Percentiles rank a stretch among this genome's conserved stretches.
Conservation (phyloP, 2,113 vertebrate species). For the Gambusia holbrooki region DNA sequence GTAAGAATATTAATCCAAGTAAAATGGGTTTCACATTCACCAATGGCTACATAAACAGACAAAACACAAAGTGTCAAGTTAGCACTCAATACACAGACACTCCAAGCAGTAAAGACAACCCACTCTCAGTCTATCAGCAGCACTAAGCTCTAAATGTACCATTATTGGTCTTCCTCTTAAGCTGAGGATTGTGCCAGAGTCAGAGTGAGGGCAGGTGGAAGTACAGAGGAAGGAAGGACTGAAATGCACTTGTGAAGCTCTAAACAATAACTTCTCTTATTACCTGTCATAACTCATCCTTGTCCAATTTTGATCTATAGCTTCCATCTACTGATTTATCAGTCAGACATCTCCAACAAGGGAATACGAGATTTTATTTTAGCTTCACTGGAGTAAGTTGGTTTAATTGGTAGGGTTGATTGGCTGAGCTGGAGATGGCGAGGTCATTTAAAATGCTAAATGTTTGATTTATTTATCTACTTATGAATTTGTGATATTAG, state of each 20-base stretch:
- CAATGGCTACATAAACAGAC: background rate
- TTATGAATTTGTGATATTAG: slow-evolving; percentile 7
- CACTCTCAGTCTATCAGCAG: slow-evolving; percentile 16
- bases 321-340: slow-evolving; percentile 65
- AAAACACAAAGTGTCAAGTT: slow-evolving; percentile 1
- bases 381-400: slow-evolving; percentile 57
- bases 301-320: slow-evolving; percentile 73
- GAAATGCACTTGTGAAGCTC: background rate
- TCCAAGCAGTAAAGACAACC: slow-evolving; percentile 33
- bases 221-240: background rate
- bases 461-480: slow-evolving; percentile 29
- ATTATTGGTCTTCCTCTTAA: slow-evolving; percentile 23
- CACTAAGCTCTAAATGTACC: slow-evolving; percentile 15
- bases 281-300: slow-evolving; percentile 70
- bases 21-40: background rate
- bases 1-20: no score
- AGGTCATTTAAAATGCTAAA: slow-evolving; percentile 64
- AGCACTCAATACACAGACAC: slow-evolving; percentile 24
- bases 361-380: slow-evolving; percentile 67
- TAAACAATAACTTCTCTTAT: slow-evolving; percentile 50
- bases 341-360: slow-evolving; percentile 35
- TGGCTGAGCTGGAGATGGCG: slow-evolving; percentile 35
- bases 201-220: background rate
- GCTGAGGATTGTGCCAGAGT: slow-evolving; percentile 5
- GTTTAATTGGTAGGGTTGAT: slow-evolving; percentile 71